Conservation (phyloP, 2,113 vertebrate genomes). For the Bufo gargarizans region DNA sequence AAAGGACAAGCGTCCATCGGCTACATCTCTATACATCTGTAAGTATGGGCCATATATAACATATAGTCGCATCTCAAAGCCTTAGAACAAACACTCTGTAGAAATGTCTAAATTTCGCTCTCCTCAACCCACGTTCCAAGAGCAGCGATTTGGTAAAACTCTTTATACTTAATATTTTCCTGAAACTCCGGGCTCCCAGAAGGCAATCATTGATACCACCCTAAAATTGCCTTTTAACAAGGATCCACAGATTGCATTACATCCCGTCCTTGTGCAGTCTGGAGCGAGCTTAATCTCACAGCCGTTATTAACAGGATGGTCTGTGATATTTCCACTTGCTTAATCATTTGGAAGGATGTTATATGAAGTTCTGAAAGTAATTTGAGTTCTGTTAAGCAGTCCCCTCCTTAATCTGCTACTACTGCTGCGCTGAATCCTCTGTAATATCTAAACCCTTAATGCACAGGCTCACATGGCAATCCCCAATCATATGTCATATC, state of each 20-base stretch:
- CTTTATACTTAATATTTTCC: slow-evolving; percentile 31
- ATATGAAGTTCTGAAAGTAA: slow-evolving; percentile 54
- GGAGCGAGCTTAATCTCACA: slow-evolving; percentile 52
- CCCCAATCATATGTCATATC: slow-evolving; percentile 59
- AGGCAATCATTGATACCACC: slow-evolving; percentile 46
- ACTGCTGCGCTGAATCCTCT: slow-evolving; percentile 59
- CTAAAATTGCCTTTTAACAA: slow-evolving; percentile 51
- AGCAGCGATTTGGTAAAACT: slow-evolving; percentile 12
- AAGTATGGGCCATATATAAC: no score
- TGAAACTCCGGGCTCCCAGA: neutral
- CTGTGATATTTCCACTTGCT: slow-evolving; percentile 52
- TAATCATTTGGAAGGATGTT: slow-evolving; percentile 56
- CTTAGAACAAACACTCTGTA: neutral
- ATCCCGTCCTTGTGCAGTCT: slow-evolving; percentile 40
- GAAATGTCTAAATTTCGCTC: neutral
- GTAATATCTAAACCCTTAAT: slow-evolving; percentile 62
- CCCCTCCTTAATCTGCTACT: slow-evolving; percentile 48
- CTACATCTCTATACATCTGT: no score
- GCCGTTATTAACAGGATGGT: slow-evolving; percentile 43
- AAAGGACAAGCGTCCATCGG: no score
- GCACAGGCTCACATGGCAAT: slow-evolving; percentile 53
- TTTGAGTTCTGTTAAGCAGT: slow-evolving; percentile 48
- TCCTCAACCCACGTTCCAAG: neutral
- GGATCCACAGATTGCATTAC: slow-evolving; percentile 47
- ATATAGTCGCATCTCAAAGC: neutral